Conservation (phyloP, 2,113 vertebrate species). For the Triplophysa siluroides region DNA sequence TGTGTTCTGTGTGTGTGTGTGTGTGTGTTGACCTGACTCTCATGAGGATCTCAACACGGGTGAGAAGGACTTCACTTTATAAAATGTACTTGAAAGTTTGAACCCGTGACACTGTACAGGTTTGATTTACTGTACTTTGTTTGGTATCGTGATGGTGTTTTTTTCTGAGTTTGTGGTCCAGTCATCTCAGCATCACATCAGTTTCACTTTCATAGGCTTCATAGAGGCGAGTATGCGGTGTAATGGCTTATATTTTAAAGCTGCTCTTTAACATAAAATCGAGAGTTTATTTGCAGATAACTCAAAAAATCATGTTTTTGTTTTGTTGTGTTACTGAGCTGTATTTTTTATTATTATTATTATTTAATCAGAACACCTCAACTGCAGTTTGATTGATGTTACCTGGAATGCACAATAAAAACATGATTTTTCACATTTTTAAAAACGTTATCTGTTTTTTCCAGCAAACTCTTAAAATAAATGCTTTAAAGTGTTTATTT, state of each 20-base stretch:
- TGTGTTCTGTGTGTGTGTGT: too few relatives aligned
- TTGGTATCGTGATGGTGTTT: conserved; percentile 16
- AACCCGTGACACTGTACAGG: conserved; percentile 15
- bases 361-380: too few relatives aligned
- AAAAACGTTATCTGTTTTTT: too few relatives aligned
- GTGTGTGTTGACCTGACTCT: background rate
- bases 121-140: conserved; percentile 22
- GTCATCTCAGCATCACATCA: conserved; percentile 62
- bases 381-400: too few relatives aligned
- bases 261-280: background rate
- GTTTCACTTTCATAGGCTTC: conserved; percentile 68
- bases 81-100: conserved; percentile 33
- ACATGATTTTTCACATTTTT: too few relatives aligned
- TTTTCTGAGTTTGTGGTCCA: conserved; percentile 48
- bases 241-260: background rate
- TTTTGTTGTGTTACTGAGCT: too few relatives aligned
- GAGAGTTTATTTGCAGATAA: too few relatives aligned
- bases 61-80: background rate
- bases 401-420: too few relatives aligned
- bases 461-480: too few relatives aligned
- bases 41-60: background rate
- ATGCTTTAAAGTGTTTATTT: too few relatives aligned
- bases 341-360: too few relatives aligned
- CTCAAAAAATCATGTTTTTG: too few relatives aligned
- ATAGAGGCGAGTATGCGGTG: conserved; percentile 33